Percentiles rank a stretch among this genome's conserved stretches.
These are phyloP conservation scores for Nilaparvata lugens DNA, from an alignment of 1,140 invertebrate species.

Conservation along the genomic window DNA sequence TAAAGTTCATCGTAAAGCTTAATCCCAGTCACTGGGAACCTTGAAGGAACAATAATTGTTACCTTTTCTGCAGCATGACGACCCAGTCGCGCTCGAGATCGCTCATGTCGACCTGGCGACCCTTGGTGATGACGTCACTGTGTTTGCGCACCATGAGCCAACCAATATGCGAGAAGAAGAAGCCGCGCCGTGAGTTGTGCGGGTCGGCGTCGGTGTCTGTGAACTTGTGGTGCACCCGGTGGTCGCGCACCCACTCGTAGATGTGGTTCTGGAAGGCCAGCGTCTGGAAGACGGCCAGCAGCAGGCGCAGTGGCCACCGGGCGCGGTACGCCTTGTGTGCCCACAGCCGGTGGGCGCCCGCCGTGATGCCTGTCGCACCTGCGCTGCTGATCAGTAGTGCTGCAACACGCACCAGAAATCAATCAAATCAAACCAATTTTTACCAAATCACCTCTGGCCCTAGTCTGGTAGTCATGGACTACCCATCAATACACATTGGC, in stretches of 20 bases:
- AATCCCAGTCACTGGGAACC: no score
- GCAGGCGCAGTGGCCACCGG: conserved; percentile 59
- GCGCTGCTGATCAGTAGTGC: conserved; percentile 30
- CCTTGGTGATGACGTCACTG: conserved; percentile 70
- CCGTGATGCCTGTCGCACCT: conserved; percentile 65
- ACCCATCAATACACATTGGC: not conserved
- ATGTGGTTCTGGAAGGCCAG: conserved; percentile 68
- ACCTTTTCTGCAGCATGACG: conserved; percentile 53
- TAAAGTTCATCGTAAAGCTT: no score
- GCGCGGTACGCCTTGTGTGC: conserved; percentile 83
- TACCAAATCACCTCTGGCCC: no score
- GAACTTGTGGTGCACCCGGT: conserved; percentile 87
- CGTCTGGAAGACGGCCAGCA: conserved; percentile 66
- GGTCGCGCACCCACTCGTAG: conserved; percentile 71
- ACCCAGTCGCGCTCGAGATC: conserved; percentile 66
- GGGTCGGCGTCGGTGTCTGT: conserved; percentile 87
- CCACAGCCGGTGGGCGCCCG: conserved; percentile 84
- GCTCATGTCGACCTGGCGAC: conserved; percentile 67
- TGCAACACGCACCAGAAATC: conserved; percentile 25
- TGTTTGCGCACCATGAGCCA: conserved; percentile 84
- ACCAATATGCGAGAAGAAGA: conserved; percentile 90
- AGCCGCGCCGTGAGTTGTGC: conserved; percentile 59
- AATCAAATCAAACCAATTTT: no score
- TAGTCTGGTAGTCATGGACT: no score
- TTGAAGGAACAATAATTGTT: no score